These are phyloP conservation scores for Remorina albescens DNA, from an alignment of 2,797 vertebrate genomes.

Conservation along the genomic window DNA sequence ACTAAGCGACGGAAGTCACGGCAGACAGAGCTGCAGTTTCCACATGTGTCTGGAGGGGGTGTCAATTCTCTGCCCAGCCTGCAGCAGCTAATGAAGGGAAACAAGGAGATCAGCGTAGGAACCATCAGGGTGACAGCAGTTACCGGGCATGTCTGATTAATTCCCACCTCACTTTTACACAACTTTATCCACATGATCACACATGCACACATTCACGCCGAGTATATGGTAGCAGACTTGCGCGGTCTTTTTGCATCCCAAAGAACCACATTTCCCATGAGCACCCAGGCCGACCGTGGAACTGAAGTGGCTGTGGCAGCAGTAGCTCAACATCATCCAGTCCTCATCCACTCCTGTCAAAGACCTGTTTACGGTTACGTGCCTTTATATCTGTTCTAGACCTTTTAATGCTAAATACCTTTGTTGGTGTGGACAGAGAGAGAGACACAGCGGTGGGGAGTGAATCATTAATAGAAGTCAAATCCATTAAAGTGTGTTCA, in stretches of 20 bases:
- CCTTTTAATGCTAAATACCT: constrained; percentile 60
- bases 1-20: constrained; percentile 91
- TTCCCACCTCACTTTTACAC: constrained; percentile 28
- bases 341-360: constrained; percentile 77
- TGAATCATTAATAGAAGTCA: constrained; percentile 36
- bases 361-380: constrained; percentile 95
- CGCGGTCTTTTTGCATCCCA: constrained; percentile 53
- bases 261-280: constrained; percentile 68
- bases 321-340: constrained; percentile 55
- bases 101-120: constrained; percentile 92
- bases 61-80: constrained; percentile 89
- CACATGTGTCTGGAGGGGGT: constrained; percentile 75
- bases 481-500: constrained; percentile 44
- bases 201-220: constrained; percentile 23
- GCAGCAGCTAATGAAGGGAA: constrained; percentile 96
- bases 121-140: constrained; percentile 91
- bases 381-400: constrained; percentile 92
- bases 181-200: constrained; percentile 23
- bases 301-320: constrained; percentile 80
- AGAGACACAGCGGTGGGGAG: constrained; percentile 49
- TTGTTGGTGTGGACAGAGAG: constrained; percentile 24
- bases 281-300: constrained; percentile 68
- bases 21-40: constrained; percentile 81
- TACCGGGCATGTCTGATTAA: constrained; percentile 90
- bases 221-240: constrained; percentile 51